Percentiles rank a stretch among this genome's conserved stretches.
Evolutionary conservation across 1,140 invertebrate genomes (phyloP).

Genomic region (Pogonomyrmex californicus): DNA sequence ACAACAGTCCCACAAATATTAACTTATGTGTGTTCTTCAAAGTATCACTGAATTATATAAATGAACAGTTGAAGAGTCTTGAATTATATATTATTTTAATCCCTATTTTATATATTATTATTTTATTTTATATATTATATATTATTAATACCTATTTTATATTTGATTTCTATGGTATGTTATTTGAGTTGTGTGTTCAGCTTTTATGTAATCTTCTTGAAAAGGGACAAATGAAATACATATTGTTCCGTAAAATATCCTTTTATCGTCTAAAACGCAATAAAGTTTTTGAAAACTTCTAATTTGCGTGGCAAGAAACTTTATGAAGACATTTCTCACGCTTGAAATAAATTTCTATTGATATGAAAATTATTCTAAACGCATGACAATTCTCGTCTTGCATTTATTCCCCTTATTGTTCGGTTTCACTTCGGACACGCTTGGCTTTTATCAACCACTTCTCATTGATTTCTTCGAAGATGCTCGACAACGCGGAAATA

Average conservation of each 20-base stretch:
- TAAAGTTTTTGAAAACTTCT: background rate
- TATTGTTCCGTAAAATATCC: background rate
- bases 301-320: background rate
- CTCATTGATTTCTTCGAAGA: background rate
- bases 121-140: background rate
- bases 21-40: background rate
- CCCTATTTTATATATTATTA: background rate
- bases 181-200: background rate
- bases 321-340: constrained; percentile 12
- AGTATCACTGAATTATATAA: background rate
- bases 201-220: background rate
- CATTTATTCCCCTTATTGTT: background rate
- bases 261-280: background rate
- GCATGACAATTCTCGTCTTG: background rate
- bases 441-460: background rate
- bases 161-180: background rate
- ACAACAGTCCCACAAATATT: background rate
- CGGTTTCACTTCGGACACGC: background rate
- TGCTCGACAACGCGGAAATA: background rate
- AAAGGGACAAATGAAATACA: background rate
- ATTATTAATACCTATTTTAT: background rate
- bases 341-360: background rate
- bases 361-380: background rate
- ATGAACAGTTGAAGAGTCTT: background rate
- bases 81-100: background rate